phyloP scores from a whole-genome alignment of 2,888 invertebrate species.

The Platycnemis pennipes region DNA sequence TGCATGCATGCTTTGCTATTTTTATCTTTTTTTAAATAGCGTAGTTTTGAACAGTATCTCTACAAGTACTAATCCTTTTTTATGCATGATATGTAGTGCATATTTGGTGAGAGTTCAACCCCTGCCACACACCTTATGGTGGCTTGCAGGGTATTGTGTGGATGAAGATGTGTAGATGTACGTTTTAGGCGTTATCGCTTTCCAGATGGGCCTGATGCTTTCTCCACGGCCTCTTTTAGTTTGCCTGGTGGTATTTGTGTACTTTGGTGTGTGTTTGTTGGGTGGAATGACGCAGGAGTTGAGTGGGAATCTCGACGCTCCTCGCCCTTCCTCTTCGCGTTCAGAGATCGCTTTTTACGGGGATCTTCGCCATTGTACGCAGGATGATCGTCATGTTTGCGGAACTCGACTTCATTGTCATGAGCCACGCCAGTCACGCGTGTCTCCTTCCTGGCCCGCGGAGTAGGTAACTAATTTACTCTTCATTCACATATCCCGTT shows the following conservation, averaged over 20 bases:
- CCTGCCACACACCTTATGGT: too few relatives aligned
- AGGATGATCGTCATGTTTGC: not conserved
- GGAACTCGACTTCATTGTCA: not conserved
- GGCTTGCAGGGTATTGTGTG: too few relatives aligned
- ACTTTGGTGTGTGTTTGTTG: not conserved
- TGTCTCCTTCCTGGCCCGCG: not conserved
- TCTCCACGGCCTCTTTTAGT: not conserved
- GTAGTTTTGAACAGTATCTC: too few relatives aligned
- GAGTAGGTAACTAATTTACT: not conserved
- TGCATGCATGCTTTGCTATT: too few relatives aligned
- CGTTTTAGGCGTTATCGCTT: not conserved
- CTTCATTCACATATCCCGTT: not conserved
- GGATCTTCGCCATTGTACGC: constrained; percentile 12
- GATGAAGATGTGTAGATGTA: too few relatives aligned
- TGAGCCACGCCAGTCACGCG: constrained; percentile 1
- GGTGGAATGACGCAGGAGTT: not conserved
- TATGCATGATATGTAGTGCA: too few relatives aligned
- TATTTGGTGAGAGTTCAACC: too few relatives aligned
- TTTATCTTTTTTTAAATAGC: too few relatives aligned
- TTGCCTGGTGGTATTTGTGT: not conserved
- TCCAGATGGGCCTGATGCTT: not conserved
- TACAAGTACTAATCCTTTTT: too few relatives aligned
- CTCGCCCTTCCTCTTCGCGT: not conserved
- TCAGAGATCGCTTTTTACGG: not conserved
- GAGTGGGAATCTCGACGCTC: not conserved